Evolutionary conservation across 2,113 vertebrate genomes (phyloP).

Genomic region (Clarias magur): DNA sequence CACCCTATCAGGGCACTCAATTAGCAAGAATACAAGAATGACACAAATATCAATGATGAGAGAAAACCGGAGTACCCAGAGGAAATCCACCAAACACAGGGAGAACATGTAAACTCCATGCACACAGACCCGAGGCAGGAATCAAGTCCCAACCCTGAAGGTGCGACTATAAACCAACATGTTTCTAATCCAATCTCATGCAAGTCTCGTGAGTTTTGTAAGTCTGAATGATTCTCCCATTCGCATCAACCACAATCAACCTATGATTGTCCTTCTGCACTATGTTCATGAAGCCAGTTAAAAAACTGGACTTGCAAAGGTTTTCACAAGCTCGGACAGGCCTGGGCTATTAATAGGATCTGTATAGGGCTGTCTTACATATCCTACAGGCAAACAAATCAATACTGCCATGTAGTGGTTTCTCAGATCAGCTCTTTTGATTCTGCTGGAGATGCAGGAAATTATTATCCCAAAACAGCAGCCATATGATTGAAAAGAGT

Average conservation of each 20-base stretch:
- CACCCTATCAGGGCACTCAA: too few species aligned
- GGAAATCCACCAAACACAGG: too few species aligned
- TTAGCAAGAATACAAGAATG: too few species aligned
- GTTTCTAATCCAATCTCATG: not conserved
- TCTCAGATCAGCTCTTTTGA: slow-evolving; percentile 28
- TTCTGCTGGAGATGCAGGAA: slow-evolving; percentile 18
- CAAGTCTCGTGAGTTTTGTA: not conserved
- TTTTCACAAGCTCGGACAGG: not conserved
- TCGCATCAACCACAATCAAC: not conserved
- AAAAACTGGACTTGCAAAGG: slow-evolving; percentile 4
- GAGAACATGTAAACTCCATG: too few species aligned
- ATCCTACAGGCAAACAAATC: slow-evolving; percentile 43
- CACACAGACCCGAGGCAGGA: too few species aligned
- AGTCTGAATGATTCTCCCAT: not conserved
- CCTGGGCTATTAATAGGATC: not conserved
- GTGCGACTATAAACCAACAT: not conserved
- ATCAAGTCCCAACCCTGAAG: too few species aligned
- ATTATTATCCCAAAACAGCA: not conserved
- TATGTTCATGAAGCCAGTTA: not conserved
- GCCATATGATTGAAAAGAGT: slow-evolving; percentile 1
- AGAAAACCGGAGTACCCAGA: too few species aligned
- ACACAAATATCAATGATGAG: too few species aligned
- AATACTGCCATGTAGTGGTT: slow-evolving; percentile 39
- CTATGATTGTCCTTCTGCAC: not conserved
- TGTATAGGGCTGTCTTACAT: slow-evolving; percentile 35